Evolutionary conservation across 2,888 invertebrate species (phyloP).

Genomic region (Octonoba sinensis): DNA sequence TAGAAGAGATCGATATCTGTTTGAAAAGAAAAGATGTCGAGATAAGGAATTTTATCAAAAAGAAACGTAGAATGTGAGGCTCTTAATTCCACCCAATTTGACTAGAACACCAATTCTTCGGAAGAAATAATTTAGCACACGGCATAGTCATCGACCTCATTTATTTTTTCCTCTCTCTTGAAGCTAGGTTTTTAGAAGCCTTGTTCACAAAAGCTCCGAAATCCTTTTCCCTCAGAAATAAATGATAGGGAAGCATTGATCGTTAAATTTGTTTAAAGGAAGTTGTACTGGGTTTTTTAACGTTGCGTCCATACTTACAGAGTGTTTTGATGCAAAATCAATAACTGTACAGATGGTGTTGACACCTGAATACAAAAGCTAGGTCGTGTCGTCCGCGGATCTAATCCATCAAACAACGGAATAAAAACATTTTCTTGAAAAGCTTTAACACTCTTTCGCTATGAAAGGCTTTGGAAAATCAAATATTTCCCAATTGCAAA

Average conservation of each 20-base stretch:
- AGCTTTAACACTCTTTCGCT: too few species aligned
- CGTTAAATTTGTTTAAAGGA: constrained; percentile 55
- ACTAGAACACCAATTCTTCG: too few species aligned
- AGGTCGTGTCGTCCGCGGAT: constrained; percentile 22
- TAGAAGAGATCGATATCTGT: too few species aligned
- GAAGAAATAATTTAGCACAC: neutral
- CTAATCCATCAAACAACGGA: constrained; percentile 48
- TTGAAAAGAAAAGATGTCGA: too few species aligned
- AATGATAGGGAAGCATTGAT: constrained; percentile 38
- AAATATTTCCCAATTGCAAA: neutral
- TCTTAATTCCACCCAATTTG: too few species aligned
- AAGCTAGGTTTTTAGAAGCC: constrained; percentile 11
- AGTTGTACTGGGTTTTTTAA: constrained; percentile 49
- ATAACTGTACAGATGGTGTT: constrained; percentile 51
- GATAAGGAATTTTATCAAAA: too few species aligned
- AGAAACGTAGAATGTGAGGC: too few species aligned
- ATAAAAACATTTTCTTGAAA: constrained; percentile 29
- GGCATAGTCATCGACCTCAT: constrained; percentile 7
- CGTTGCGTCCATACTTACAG: constrained; percentile 51
- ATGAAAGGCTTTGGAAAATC: too few species aligned
- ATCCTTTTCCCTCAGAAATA: constrained; percentile 27
- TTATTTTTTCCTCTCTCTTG: neutral
- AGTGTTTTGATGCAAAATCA: constrained; percentile 62
- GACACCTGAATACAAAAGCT: constrained; percentile 51
- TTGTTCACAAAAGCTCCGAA: constrained; percentile 6